Percentiles rank a stretch among this genome's conserved stretches.
Evolutionary conservation across 2,888 invertebrate genomes (phyloP).

Genomic region (Punctoribates punctum): DNA sequence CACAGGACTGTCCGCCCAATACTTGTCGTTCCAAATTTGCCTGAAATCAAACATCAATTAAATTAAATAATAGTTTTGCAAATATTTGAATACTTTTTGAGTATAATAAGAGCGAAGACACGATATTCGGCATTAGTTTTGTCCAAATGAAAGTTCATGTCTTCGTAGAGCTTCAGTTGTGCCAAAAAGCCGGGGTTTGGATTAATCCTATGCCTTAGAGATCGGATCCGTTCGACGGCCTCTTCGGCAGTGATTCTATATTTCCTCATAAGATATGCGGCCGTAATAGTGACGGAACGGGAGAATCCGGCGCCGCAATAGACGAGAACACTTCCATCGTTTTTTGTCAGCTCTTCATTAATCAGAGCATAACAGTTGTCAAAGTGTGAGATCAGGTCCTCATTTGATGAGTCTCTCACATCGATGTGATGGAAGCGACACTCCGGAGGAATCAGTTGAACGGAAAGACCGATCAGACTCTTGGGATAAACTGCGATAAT

Average conservation of each 20-base stretch:
- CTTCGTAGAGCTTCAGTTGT: slow-evolving; percentile 8
- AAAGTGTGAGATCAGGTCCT: slow-evolving; percentile 19
- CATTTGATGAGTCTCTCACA: neutral
- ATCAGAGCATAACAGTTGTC: neutral
- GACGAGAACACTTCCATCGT: neutral
- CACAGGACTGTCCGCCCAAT: neutral
- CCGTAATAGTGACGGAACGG: neutral
- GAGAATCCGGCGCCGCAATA: slow-evolving; percentile 15
- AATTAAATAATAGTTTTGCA: neutral
- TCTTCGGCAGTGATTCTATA: slow-evolving; percentile 6
- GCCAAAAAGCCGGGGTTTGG: slow-evolving; percentile 10
- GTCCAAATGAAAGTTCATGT: neutral
- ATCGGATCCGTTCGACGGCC: neutral
- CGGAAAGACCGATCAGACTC: neutral
- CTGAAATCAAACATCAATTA: neutral
- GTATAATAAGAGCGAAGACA: neutral
- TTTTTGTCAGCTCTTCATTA: neutral
- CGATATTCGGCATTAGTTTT: neutral
- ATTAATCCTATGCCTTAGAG: neutral
- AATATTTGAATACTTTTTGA: slow-evolving; percentile 1
- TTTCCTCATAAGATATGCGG: slow-evolving; percentile 18
- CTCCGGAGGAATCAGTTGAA: neutral
- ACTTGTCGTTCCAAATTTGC: neutral
- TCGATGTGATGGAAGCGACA: slow-evolving; percentile 11
- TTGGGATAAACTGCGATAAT: slow-evolving; percentile 18